Base-by-base conservation (phyloP, 2,888 invertebrate genomes). In the Platycheirus albimanus region DNA sequence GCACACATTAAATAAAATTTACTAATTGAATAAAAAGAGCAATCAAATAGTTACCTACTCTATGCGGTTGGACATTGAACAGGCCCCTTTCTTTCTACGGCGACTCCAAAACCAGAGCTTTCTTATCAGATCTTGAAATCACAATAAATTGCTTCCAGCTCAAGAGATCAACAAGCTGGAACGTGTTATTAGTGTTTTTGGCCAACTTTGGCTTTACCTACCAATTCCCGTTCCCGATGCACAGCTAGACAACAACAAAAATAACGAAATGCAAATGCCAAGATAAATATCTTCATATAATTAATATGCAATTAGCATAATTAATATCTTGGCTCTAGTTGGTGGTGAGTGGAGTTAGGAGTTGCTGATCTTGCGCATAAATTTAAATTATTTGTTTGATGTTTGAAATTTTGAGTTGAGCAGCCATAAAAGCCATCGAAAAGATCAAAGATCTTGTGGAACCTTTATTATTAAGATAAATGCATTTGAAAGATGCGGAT, bases 271-370 rank as follows among this genome's bases (percentile, higher is more conserved):
- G 70, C 70, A 76, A 76, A 80, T 76, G 64, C 51, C 56, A n/a
- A 49, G 80, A 81, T 81, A 64, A 41, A 61, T 81, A 81, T 81
- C 80, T 70, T 38, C 15, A 64, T 47, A 76, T 81, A 81, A 81
- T 81, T 81, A 81, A 81, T 76, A 70, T 81, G 64, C 76, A 81
- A 81, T 81, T 81, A 81, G 75, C 80, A 81, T 81, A 81, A 81
- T 76, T 81, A 70, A 66, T 36, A 36, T 70, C 70, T 70, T 17
- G 24, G 43, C 8, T 58, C 24, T 11, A 30, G 69, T 51, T 38
- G 76, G 56, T 64, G n/a, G n/a, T n/a, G n/a, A n/a, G n/a, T n/a
- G n/a, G 38, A 19, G 56, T 36, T 66, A n/a, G n/a, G 17, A 63
- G 41, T 33, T 33, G 47, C 38, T 47, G 47, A 17, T 67, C 17